Evolutionary conservation across 2,113 vertebrate genomes (phyloP).

Genomic region (Dromiciops gliroides): DNA sequence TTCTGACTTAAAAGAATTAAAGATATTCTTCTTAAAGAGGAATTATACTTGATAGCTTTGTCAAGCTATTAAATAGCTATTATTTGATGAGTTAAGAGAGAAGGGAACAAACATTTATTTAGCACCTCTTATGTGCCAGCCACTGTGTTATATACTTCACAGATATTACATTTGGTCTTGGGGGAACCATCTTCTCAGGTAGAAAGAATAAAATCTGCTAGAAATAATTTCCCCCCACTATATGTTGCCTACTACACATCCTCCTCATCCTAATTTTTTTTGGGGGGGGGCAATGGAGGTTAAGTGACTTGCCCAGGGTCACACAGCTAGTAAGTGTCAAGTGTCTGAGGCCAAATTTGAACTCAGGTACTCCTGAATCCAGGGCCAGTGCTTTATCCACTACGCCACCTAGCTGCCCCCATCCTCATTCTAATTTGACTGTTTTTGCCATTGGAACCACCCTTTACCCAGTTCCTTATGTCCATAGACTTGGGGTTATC

Average conservation of each 20-base stretch:
- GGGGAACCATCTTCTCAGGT: not conserved
- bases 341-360: too few relatives aligned
- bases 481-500: not conserved
- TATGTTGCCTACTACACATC: not conserved
- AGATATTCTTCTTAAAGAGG: constrained; percentile 41
- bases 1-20: not conserved
- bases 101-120: not conserved
- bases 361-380: too few relatives aligned
- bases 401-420: too few relatives aligned
- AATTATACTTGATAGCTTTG: not conserved
- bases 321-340: too few relatives aligned
- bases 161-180: not conserved
- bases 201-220: not conserved
- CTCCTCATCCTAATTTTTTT: not conserved
- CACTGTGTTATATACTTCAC: not conserved
- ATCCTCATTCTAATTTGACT: too few relatives aligned
- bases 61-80: not conserved
- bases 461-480: not conserved
- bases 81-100: not conserved
- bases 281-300: too few relatives aligned
- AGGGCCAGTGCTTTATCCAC: too few relatives aligned
- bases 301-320: too few relatives aligned
- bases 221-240: not conserved
- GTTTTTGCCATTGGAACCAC: not conserved
- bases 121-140: not conserved